Evolutionary conservation across 2,797 vertebrate species (phyloP).

Genomic region (Vultur gryphus): DNA sequence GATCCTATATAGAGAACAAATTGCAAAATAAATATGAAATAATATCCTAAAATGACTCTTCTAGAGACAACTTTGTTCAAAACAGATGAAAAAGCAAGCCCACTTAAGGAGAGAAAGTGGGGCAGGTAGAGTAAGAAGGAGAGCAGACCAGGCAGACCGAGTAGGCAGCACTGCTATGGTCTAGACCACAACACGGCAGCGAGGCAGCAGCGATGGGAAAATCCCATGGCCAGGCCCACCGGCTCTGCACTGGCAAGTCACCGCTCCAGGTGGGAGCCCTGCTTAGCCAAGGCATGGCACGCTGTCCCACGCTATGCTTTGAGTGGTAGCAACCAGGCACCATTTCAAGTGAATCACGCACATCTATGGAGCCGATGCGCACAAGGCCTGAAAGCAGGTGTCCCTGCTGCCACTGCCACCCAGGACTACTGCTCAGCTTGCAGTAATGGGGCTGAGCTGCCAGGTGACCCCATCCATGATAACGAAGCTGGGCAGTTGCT

Average conservation of each 20-base stretch:
- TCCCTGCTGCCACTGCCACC: neutral
- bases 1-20: neutral
- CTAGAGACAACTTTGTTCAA: neutral
- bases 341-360: neutral
- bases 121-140: neutral
- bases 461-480: rapidly evolving
- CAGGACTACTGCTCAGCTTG: rapidly evolving
- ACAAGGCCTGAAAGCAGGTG: neutral
- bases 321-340: rapidly evolving
- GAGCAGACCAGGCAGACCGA: neutral
- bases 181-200: rapidly evolving
- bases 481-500: neutral
- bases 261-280: neutral
- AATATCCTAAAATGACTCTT: neutral
- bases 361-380: rapidly evolving
- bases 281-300: neutral
- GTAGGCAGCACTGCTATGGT: neutral
- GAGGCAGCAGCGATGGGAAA: neutral
- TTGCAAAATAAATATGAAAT: neutral
- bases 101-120: neutral
- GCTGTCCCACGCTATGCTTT: rapidly evolving
- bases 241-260: rapidly evolving
- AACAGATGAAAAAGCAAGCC: neutral
- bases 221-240: rapidly evolving
- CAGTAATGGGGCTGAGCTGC: neutral